Evolutionary conservation across 2,113 vertebrate genomes (phyloP).

Genomic region (Sminthopsis crassicaudata): DNA sequence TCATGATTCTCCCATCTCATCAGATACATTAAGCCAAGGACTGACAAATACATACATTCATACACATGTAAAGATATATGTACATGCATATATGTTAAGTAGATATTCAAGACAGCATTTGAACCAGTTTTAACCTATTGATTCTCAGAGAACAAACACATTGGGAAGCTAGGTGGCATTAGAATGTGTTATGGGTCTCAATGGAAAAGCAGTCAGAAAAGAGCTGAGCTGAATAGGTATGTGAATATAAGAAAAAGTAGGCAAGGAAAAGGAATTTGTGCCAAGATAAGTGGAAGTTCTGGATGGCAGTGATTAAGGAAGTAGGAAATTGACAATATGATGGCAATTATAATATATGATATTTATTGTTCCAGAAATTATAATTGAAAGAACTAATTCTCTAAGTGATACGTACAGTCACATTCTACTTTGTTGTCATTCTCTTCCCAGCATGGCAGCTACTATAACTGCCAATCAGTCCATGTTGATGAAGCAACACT

Average conservation of each 20-base stretch:
- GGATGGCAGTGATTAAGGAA: background rate
- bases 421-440: background rate
- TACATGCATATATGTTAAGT: background rate
- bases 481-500: slow-evolving; percentile 19
- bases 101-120: no score
- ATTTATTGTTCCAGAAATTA: background rate
- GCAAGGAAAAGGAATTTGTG: background rate
- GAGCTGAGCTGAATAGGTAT: background rate
- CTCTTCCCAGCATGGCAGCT: background rate
- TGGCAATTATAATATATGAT: background rate
- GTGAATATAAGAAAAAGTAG: background rate
- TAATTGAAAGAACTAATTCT: background rate
- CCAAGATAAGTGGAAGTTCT: background rate
- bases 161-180: background rate
- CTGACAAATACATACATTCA: background rate
- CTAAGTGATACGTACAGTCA: background rate
- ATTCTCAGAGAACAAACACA: background rate
- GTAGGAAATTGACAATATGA: background rate
- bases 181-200: background rate
- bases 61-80: no score
- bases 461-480: background rate
- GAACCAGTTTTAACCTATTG: background rate
- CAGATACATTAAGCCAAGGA: background rate
- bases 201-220: background rate
- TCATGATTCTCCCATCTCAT: background rate